A percentile compares a stretch with the other conserved stretches of the same genome.
These are phyloP conservation scores for Sturnus vulgaris DNA, from an alignment of 2,113 vertebrate species.

Conservation along the genomic window DNA sequence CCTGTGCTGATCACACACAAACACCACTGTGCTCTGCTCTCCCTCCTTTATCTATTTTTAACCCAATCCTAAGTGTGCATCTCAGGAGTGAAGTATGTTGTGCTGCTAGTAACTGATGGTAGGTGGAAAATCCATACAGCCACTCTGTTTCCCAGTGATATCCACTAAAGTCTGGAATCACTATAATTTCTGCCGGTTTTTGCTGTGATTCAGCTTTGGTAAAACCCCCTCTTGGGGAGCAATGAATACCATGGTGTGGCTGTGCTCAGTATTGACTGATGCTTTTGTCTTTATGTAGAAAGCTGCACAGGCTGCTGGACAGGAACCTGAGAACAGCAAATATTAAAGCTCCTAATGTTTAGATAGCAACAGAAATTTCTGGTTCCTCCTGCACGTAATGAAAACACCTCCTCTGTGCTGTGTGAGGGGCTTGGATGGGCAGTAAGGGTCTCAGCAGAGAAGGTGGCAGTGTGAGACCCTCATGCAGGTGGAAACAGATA, in stretches of 20 bases:
- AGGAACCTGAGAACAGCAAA: background rate
- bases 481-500: background rate
- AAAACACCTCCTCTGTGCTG: background rate
- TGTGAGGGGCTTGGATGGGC: background rate
- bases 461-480: background rate
- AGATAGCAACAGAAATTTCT: background rate
- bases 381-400: fast-evolving
- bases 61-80: background rate
- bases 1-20: background rate
- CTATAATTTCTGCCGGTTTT: background rate
- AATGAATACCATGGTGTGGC: background rate
- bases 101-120: background rate
- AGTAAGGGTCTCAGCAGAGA: background rate
- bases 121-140: background rate
- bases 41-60: background rate
- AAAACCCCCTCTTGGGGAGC: background rate
- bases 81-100: background rate
- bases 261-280: background rate
- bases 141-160: background rate
- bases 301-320: background rate
- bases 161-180: background rate
- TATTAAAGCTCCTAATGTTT: background rate
- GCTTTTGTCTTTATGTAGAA: background rate
- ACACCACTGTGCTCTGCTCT: background rate
- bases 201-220: slow-evolving; percentile 2